These are phyloP conservation scores for Drosophila kurseongensis DNA, from an alignment of 1,140 invertebrate species.

Conservation along the genomic window DNA sequence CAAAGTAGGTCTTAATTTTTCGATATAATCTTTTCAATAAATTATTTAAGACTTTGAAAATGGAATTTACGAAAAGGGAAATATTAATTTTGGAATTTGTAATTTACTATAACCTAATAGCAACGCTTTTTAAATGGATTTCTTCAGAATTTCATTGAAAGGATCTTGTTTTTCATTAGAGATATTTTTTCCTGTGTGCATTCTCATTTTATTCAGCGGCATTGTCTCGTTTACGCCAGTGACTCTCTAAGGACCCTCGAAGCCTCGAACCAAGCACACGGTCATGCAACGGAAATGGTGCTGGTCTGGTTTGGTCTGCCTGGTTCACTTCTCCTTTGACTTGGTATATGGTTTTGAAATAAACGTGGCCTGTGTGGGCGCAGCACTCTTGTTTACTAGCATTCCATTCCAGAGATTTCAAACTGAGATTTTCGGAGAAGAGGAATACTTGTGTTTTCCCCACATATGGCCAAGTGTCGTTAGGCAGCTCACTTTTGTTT, in stretches of 20 bases:
- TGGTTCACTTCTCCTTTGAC: slow-evolving; percentile 8
- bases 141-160: background rate
- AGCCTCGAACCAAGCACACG: slow-evolving; percentile 13
- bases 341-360: slow-evolving; percentile 25
- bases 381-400: slow-evolving; percentile 17
- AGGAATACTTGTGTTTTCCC: slow-evolving; percentile 11
- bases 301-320: slow-evolving; percentile 3
- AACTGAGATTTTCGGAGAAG: slow-evolving; percentile 30
- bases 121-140: too few relatives aligned
- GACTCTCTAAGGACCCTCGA: slow-evolving; percentile 75
- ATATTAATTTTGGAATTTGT: too few relatives aligned
- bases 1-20: too few relatives aligned
- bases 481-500: slow-evolving; percentile 27
- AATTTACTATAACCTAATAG: too few relatives aligned
- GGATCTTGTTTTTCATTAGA: background rate
- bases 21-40: too few relatives aligned
- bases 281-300: slow-evolving; percentile 57
- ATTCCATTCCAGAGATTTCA: slow-evolving; percentile 37
- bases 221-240: slow-evolving; percentile 76
- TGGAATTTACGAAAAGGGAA: too few relatives aligned
- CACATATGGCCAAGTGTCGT: slow-evolving; percentile 45
- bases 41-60: too few relatives aligned
- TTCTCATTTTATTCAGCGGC: slow-evolving; percentile 8
- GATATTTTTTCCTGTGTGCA: slow-evolving; percentile 14
- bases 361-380: slow-evolving; percentile 35